Evolutionary conservation across 2,113 vertebrate species (phyloP).

Genomic region (Austrofundulus limnaeus): DNA sequence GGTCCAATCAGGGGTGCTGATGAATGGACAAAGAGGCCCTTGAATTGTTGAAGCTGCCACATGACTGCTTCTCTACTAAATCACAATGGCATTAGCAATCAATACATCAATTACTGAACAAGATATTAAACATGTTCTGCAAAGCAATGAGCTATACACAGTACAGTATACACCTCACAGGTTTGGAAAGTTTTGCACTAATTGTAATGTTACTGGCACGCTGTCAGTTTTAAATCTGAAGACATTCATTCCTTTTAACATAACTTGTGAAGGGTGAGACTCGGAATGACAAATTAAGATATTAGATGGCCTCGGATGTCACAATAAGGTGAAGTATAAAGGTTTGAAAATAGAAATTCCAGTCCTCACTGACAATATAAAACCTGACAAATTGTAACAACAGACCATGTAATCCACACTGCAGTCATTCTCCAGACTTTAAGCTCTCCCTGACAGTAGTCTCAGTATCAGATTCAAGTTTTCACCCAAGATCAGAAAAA

Average conservation of each 20-base stretch:
- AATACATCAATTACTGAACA: conserved; percentile 92
- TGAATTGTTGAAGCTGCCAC: conserved; percentile 85
- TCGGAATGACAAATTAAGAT: conserved; percentile 54
- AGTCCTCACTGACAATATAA: conserved; percentile 71
- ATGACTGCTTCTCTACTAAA: conserved; percentile 88
- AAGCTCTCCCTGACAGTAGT: conserved; percentile 54
- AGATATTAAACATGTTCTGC: conserved; percentile 86
- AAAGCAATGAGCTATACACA: conserved; percentile 69
- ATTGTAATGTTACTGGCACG: neutral
- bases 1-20: conserved; percentile 89
- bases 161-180: conserved; percentile 14
- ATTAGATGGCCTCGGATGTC: conserved; percentile 45
- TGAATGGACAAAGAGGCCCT: conserved; percentile 97
- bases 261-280: conserved; percentile 12
- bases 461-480: conserved; percentile 71
- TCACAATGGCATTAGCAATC: conserved; percentile 95
- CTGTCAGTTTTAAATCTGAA: conserved; percentile 1
- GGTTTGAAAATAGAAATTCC: conserved; percentile 69
- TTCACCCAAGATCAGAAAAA: conserved; percentile 71
- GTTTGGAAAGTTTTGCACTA: conserved; percentile 10
- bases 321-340: conserved; percentile 68
- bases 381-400: conserved; percentile 80
- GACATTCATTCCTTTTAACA: conserved; percentile 14
- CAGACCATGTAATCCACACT: conserved; percentile 72
- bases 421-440: conserved; percentile 53